Percentiles rank a stretch among this genome's conserved stretches.
Conservation (phyloP, 2,888 invertebrate genomes). For the Agrotis clavis region DNA sequence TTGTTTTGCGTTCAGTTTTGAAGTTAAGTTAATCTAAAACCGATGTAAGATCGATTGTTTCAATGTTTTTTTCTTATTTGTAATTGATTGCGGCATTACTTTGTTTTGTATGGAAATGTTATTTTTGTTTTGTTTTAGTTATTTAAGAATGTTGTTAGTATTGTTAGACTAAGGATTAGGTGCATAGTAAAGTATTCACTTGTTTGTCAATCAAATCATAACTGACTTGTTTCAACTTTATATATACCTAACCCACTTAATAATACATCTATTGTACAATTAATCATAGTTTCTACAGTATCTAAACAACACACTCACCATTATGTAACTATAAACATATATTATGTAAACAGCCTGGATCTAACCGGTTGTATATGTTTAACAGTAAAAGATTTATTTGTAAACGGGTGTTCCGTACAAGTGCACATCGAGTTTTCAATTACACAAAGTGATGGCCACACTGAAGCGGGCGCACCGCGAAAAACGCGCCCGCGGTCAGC, state of each 20-base stretch:
- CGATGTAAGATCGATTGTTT: slow-evolving; percentile 22
- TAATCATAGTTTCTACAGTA: neutral
- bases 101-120: neutral
- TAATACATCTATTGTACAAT: neutral
- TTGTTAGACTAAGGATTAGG: neutral
- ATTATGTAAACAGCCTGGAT: slow-evolving; percentile 45
- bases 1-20: slow-evolving; percentile 32
- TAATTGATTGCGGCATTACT: neutral
- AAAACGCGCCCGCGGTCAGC: slow-evolving; percentile 86
- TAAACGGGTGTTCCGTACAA: slow-evolving; percentile 85
- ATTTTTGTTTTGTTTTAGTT: neutral
- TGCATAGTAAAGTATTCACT: no score
- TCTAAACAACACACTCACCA: neutral
- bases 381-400: slow-evolving; percentile 84
- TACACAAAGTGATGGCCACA: slow-evolving; percentile 89
- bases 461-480: slow-evolving; percentile 84
- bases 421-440: slow-evolving; percentile 90
- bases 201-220: neutral
- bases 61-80: slow-evolving; percentile 3
- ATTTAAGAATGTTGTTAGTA: no score
- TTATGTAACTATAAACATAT: neutral
- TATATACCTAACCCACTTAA: neutral
- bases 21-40: slow-evolving; percentile 46
- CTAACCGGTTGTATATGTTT: slow-evolving; percentile 64
- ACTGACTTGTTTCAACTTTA: neutral